Evolutionary conservation across 1,140 invertebrate genomes (phyloP), one percentile per base, ranked within the genome.

Genomic region (Adelges cooleyi): DNA sequence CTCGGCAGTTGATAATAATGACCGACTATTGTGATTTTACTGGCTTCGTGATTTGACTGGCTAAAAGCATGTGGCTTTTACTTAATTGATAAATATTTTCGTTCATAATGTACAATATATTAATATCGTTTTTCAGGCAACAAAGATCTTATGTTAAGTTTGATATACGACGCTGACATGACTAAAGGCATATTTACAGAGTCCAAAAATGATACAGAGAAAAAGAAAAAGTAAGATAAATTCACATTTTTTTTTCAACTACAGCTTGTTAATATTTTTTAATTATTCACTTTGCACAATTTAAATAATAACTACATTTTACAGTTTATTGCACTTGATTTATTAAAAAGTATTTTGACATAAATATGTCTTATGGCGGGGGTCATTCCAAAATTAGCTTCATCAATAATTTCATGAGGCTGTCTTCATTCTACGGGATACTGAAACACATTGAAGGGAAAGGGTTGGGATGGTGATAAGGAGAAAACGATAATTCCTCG

Each of bases 111-210:
- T 22, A 8, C 6, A 15, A 33, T 18, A 17, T 66, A 25, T 50
- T 27, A 8, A 13, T 2, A 52, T 36, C 50, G 17, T 6, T 67
- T 76, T 74, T 25, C 74, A 89, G 86, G 89, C 77, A 90, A 95
- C 73, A 83, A 89, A 68, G 84, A 86, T 70, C 76, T 95, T 20
- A 83, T 95, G 71, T 83, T 86, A 70, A 86, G 86, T 51, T 75
- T 94, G 27, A 84, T 93, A 0, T 91, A 87, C 70, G 92, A 95
- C 75, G 91, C 91, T 2, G 83, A 86, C 71, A 86, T 86, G 69
- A 93, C 90, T 11, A 80, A 85, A 69, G 89, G 87, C 82, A 92
- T 92, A 73, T 65, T 67, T 51, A 44, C 27, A 13, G 42, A 48
- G 18, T 20, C 36, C 17, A 59, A 59, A 59, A 38, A 67, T 18